These are phyloP conservation scores for Operophtera brumata DNA, from an alignment of 2,888 invertebrate genomes.

Conservation along the genomic window DNA sequence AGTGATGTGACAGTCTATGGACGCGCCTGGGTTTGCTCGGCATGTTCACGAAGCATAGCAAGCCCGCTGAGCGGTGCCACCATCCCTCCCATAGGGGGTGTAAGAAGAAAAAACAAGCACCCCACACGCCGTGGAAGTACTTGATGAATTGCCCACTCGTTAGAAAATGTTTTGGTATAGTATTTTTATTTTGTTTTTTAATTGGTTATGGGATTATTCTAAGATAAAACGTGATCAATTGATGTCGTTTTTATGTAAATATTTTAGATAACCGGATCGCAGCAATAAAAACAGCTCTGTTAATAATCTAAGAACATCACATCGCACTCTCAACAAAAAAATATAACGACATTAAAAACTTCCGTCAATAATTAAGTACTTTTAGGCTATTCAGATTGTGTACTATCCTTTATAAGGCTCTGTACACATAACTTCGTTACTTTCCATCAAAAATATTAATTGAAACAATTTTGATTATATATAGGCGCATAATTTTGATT, in stretches of 20 bases:
- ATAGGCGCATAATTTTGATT: too few relatives aligned
- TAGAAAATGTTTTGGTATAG: conserved; percentile 81
- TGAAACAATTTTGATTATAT: too few relatives aligned
- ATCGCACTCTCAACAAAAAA: neutral
- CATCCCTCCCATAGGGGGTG: conserved; percentile 70
- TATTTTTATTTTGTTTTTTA: conserved; percentile 46
- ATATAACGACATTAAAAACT: conserved; percentile 4
- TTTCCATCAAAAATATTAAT: too few relatives aligned
- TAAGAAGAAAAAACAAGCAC: conserved; percentile 77
- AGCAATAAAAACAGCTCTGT: neutral
- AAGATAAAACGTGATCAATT: neutral
- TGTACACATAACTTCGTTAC: too few relatives aligned
- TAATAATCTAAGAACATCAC: neutral
- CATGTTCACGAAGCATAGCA: conserved; percentile 78
- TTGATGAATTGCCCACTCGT: conserved; percentile 82
- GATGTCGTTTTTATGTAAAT: conserved; percentile 8
- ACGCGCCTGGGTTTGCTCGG: conserved; percentile 61
- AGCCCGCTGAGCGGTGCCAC: conserved; percentile 75
- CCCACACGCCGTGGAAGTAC: conserved; percentile 80
- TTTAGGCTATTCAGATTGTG: too few relatives aligned
- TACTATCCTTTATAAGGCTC: too few relatives aligned
- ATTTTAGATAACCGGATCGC: conserved; percentile 1
- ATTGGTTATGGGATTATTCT: conserved; percentile 1
- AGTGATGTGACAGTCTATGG: conserved; percentile 78
- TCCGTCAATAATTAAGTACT: neutral